A percentile compares a stretch with the other conserved stretches of the same genome.
These are phyloP conservation scores for Alaudala cheleensis DNA, from an alignment of 2,113 vertebrate genomes.

Conservation along the genomic window DNA sequence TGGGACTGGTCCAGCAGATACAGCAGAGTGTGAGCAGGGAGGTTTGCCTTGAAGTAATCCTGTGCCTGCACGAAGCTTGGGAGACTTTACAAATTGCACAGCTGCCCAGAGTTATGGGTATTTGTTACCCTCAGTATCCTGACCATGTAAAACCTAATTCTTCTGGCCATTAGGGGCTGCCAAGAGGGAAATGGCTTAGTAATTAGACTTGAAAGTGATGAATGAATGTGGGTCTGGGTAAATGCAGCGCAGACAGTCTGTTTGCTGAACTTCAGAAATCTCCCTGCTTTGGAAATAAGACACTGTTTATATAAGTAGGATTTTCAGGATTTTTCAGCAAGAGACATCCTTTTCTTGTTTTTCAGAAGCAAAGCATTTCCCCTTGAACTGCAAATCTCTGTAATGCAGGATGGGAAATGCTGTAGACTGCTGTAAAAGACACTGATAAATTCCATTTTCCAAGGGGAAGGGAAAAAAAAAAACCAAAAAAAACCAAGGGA, in stretches of 20 bases:
- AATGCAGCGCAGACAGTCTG: slow-evolving; percentile 44
- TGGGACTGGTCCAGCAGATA: neutral
- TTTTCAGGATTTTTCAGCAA: slow-evolving; percentile 59
- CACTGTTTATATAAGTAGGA: slow-evolving; percentile 60
- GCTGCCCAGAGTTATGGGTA: slow-evolving; percentile 55
- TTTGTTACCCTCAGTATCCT: slow-evolving; percentile 48
- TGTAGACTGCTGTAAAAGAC: neutral
- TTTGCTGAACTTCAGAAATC: slow-evolving; percentile 62
- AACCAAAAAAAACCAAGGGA: neutral
- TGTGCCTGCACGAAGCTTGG: neutral
- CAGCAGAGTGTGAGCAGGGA: neutral
- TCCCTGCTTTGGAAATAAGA: slow-evolving; percentile 52
- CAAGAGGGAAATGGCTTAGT: slow-evolving; percentile 61
- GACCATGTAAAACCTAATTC: slow-evolving; percentile 55
- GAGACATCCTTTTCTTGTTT: slow-evolving; percentile 49
- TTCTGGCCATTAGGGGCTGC: slow-evolving; percentile 53
- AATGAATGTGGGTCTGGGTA: slow-evolving; percentile 46
- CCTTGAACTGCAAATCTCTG: neutral
- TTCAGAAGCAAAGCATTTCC: slow-evolving; percentile 37
- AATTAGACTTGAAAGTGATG: slow-evolving; percentile 67
- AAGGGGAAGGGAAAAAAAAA: neutral
- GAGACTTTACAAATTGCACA: slow-evolving; percentile 52
- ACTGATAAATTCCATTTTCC: neutral
- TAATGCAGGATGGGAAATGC: slow-evolving; percentile 1
- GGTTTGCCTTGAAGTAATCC: slow-evolving; percentile 14